Base-by-base conservation (phyloP, 2,113 vertebrate genomes). In the Chaetops frenatus region DNA sequence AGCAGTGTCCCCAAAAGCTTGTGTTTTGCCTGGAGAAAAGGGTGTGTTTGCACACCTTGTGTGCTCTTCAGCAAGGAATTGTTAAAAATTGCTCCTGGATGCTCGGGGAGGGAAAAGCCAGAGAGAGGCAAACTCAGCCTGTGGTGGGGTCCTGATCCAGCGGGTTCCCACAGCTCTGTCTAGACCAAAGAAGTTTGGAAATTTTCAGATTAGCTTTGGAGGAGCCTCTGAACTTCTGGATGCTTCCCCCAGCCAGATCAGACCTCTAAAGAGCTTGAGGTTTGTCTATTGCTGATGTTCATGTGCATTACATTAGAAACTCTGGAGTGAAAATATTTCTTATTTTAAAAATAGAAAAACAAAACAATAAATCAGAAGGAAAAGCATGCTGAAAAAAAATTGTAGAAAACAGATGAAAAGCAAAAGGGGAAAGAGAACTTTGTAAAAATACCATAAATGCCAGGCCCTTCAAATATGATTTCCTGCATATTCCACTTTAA, bases 341-440 rank as follows among this genome's bases (percentile, higher is more conserved):
- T 94, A 87, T 88, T 98, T 98, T 97, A 98, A 98, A 98, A 98
- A 98, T 97, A 98, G 98, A 97, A 96, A 85, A 97, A 97, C 96
- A 97, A 89, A 96, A 93, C 94, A 97, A 97, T 97, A 97, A 98
- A 97, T 98, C 95, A 96, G 94, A 90, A 95, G 95, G 96, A 91
- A 97, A 98, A 97, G 81, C 91, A 67, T n/a, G 72, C 69, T 56
- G 88, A 79, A 96, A 97, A 96, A 83, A 97, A 95, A 96, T 54
- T 50, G 86, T 91, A 96, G 94, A 97, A 97, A 98, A 97, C 94
- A 97, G 97, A 97, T 97, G 95, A 97, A 97, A 98, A 98, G 95
- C 82, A 95, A 96, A 95, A 81, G 88, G 94, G 87, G 87, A 87
- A 96, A 97, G 96, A 94, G 93, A 97, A 96, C 82, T 86, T 95